A percentile compares a stretch with the other conserved stretches of the same genome.
phyloP scores from a whole-genome alignment of 2,113 vertebrate species.

The Haliaeetus leucogaster region DNA sequence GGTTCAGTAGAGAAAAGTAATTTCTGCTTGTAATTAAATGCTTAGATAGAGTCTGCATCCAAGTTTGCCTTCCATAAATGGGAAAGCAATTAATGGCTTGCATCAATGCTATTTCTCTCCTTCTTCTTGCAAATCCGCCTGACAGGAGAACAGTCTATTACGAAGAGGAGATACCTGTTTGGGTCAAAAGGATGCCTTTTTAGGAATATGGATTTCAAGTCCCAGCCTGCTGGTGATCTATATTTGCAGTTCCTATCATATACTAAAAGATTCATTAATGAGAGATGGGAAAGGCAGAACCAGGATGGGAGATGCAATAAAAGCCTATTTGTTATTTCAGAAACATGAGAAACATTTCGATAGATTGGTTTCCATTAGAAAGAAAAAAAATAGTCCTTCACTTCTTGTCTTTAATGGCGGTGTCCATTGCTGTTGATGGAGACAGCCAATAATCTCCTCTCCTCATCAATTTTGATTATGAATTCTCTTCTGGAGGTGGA shows the following conservation, averaged over 20 bases:
- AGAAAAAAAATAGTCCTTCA: neutral
- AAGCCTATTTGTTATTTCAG: neutral
- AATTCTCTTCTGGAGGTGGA: neutral
- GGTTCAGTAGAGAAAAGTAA: neutral
- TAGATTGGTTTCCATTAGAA: neutral
- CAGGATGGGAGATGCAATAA: neutral
- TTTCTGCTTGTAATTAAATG: conserved; percentile 12
- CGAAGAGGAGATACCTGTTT: neutral
- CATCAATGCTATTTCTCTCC: neutral
- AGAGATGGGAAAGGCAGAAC: neutral
- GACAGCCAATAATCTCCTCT: neutral
- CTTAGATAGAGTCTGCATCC: neutral
- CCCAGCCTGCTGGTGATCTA: neutral
- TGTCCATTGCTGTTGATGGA: neutral
- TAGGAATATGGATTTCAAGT: neutral
- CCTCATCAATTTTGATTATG: neutral
- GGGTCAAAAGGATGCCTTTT: neutral
- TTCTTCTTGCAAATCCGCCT: neutral
- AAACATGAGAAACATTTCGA: neutral
- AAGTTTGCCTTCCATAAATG: neutral
- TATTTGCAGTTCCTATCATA: neutral
- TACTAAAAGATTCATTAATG: neutral
- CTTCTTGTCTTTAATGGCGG: neutral
- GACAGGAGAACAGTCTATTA: neutral
- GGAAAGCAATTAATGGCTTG: neutral